Evolutionary conservation across 2,888 invertebrate species (phyloP).

Genomic region (Nomada ruficornis): DNA sequence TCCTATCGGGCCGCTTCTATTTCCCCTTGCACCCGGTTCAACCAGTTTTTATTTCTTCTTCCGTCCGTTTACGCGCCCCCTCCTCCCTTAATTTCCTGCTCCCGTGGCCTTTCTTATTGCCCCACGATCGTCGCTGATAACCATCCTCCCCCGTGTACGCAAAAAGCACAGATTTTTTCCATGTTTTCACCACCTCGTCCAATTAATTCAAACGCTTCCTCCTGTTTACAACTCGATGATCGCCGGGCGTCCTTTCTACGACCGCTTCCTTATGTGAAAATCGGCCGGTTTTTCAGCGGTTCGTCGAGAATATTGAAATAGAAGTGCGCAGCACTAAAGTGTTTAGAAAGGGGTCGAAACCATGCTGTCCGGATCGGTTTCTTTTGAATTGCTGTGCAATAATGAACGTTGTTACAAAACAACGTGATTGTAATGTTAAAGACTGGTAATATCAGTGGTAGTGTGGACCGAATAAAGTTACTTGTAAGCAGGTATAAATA

Average conservation of each 20-base stretch:
- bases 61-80: neutral
- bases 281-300: slow-evolving; percentile 4
- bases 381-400: no score
- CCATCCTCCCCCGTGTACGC: slow-evolving; percentile 18
- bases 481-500: no score
- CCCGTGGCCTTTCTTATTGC: neutral
- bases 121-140: neutral
- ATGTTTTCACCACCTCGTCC: slow-evolving; percentile 28
- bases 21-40: slow-evolving; percentile 10
- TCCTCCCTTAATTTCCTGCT: slow-evolving; percentile 45
- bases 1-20: slow-evolving; percentile 23
- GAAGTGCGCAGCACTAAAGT: neutral
- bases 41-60: slow-evolving; percentile 24
- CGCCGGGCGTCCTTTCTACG: neutral
- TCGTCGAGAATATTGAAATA: neutral
- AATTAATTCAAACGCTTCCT: slow-evolving; percentile 47
- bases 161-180: neutral
- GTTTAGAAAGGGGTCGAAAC: neutral
- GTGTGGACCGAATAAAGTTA: no score
- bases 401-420: no score
- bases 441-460: no score
- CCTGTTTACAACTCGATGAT: slow-evolving; percentile 11
- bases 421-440: no score
- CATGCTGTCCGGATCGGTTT: no score
- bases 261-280: slow-evolving; percentile 29